Conservation (phyloP, 2,113 vertebrate genomes). For the Oriolus oriolus region DNA sequence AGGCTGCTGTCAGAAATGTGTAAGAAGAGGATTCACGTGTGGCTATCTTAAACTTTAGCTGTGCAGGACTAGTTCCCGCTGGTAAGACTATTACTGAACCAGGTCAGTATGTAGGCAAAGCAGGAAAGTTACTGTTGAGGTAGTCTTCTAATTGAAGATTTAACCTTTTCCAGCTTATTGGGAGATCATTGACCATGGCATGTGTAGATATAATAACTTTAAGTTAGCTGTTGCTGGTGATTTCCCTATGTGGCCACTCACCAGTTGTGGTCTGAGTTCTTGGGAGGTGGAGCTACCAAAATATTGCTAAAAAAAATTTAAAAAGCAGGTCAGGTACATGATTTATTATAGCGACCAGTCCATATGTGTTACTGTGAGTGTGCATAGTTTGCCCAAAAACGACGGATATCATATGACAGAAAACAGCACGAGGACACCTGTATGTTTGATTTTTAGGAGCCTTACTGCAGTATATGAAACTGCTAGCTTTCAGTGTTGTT, state of each 20-base stretch:
- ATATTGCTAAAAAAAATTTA: neutral
- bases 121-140: neutral
- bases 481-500: neutral
- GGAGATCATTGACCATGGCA: neutral
- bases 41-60: neutral
- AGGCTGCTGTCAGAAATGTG: neutral
- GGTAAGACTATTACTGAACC: neutral
- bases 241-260: neutral
- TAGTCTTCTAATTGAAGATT: neutral
- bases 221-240: neutral
- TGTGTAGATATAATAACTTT: neutral
- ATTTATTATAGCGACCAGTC: neutral
- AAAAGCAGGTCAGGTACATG: neutral
- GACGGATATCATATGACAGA: neutral
- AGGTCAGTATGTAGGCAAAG: neutral
- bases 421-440: neutral
- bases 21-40: fast-evolving
- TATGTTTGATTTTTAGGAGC: neutral
- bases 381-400: neutral
- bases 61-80: neutral
- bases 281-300: neutral
- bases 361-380: fast-evolving
- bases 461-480: neutral
- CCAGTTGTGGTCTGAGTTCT: neutral
- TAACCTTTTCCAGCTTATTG: neutral